These are phyloP conservation scores for Crenichthys baileyi DNA, from an alignment of 2,797 vertebrate genomes.

Conservation along the genomic window DNA sequence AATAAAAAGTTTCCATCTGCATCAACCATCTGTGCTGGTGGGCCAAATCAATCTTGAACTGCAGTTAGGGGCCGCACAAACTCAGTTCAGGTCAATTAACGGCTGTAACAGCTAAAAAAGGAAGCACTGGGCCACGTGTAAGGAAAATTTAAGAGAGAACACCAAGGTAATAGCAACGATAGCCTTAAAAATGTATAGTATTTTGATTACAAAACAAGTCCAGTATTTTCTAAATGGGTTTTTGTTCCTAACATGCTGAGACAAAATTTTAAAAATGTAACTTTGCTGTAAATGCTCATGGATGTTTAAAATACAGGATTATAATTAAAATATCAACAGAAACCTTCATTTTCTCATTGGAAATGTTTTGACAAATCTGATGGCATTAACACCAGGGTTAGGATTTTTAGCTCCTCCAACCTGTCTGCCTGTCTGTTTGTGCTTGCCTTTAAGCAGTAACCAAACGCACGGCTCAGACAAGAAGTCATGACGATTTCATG, in stretches of 20 bases:
- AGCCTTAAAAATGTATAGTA: background rate
- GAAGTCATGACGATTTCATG: background rate
- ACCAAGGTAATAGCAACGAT: background rate
- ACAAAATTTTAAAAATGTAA: too few relatives aligned
- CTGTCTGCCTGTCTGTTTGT: background rate
- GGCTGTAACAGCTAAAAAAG: background rate
- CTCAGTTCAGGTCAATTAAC: too few relatives aligned
- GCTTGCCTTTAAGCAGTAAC: background rate
- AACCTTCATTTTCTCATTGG: background rate
- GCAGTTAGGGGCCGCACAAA: too few relatives aligned
- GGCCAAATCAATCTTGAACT: too few relatives aligned
- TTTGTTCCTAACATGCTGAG: background rate
- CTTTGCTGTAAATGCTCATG: background rate
- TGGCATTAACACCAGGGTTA: background rate
- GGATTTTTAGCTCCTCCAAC: background rate
- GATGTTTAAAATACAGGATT: background rate
- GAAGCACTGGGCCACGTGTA: background rate
- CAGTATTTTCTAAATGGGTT: too few relatives aligned
- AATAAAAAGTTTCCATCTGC: too few relatives aligned
- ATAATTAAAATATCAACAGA: background rate
- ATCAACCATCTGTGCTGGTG: too few relatives aligned
- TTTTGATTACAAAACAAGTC: background rate
- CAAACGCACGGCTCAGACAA: background rate
- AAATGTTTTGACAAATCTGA: constrained; percentile 2
- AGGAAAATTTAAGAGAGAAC: background rate